Evolutionary conservation across 2,113 vertebrate genomes (phyloP).

Genomic region (Mus musculus): DNA sequence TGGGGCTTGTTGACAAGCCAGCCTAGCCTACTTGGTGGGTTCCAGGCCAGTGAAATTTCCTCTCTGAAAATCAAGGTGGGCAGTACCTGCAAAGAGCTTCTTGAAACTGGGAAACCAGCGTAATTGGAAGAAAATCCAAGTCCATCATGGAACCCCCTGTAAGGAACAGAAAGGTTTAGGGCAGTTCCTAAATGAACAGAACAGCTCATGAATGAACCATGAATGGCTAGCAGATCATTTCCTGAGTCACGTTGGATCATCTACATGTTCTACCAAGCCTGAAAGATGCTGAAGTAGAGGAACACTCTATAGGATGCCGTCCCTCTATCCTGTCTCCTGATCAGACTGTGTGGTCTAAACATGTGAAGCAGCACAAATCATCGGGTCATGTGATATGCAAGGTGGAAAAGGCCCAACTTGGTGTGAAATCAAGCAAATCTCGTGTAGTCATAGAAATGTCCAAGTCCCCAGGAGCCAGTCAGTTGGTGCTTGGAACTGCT

Average conservation of each 20-base stretch:
- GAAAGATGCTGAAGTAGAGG: background rate
- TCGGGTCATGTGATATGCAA: background rate
- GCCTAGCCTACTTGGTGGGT: background rate
- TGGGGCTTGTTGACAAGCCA: background rate
- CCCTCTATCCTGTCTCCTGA: background rate
- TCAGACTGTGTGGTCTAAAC: background rate
- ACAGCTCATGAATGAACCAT: background rate
- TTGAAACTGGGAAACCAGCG: background rate
- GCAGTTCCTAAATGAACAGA: background rate
- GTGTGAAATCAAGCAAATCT: background rate
- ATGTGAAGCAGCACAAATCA: background rate
- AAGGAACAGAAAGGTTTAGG: background rate
- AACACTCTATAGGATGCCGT: background rate
- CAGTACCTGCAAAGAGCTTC: background rate
- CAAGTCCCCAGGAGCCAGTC: conserved; percentile 28
- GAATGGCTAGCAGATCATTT: background rate
- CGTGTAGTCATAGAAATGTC: background rate
- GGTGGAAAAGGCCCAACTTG: background rate
- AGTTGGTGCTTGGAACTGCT: conserved; percentile 33
- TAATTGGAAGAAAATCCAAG: background rate
- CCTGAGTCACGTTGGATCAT: background rate
- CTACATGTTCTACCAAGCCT: background rate
- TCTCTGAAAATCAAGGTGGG: background rate
- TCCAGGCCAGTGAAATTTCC: background rate
- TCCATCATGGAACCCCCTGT: background rate